Evolutionary conservation across 2,113 vertebrate genomes (phyloP).

Genomic region (Brachypteracias leptosomus): DNA sequence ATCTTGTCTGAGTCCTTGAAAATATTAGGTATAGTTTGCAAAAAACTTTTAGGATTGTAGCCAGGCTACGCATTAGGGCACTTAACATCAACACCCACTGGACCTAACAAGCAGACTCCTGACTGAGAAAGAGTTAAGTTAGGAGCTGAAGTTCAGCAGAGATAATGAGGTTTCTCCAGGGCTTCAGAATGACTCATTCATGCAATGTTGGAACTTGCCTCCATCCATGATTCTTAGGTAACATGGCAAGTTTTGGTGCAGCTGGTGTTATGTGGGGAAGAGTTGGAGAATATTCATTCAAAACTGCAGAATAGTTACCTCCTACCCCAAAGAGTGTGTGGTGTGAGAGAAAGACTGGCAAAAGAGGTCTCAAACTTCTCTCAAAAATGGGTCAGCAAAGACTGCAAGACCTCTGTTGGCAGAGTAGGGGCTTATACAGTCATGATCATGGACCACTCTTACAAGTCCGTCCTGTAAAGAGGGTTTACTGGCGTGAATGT

Average conservation of each 20-base stretch:
- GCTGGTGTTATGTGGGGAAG: neutral
- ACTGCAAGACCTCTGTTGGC: neutral
- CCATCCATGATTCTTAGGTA: neutral
- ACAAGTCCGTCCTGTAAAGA: neutral
- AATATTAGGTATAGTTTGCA: neutral
- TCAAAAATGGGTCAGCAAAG: neutral
- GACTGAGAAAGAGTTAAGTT: neutral
- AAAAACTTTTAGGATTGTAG: neutral
- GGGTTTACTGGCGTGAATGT: neutral
- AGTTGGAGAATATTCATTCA: neutral
- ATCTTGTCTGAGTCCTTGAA: neutral
- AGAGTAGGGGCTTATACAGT: neutral
- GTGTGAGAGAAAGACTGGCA: neutral
- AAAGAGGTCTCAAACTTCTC: neutral
- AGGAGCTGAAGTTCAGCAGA: neutral
- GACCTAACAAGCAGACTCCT: neutral
- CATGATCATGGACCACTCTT: neutral
- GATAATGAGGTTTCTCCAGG: neutral
- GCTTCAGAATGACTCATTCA: neutral
- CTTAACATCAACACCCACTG: neutral
- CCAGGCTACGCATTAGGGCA: neutral
- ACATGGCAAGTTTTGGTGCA: neutral
- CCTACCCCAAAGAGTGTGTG: neutral
- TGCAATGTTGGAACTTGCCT: neutral
- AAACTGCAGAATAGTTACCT: neutral